A percentile compares a stretch with the other conserved stretches of the same genome.
These are phyloP conservation scores for Semicossyphus pulcher DNA, from an alignment of 2,113 vertebrate genomes.

Conservation along the genomic window DNA sequence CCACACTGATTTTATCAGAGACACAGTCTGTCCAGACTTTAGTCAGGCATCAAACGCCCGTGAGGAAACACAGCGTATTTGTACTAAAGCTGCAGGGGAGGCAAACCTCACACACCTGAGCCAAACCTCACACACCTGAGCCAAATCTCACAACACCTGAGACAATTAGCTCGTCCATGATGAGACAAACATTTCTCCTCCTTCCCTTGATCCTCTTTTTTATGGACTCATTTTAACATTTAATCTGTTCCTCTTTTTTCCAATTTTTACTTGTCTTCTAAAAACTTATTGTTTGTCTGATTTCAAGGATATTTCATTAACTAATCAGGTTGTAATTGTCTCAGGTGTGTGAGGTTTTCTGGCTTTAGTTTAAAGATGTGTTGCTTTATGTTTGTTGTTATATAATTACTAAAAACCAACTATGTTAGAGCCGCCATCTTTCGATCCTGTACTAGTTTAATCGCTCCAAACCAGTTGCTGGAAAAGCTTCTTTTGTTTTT, in stretches of 20 bases:
- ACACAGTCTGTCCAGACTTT: not conserved
- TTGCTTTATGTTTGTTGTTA: not conserved
- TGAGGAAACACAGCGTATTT: not conserved
- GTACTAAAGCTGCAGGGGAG: not conserved
- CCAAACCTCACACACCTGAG: not conserved
- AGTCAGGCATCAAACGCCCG: not conserved
- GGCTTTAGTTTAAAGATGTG: not conserved
- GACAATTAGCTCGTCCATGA: too few relatives aligned
- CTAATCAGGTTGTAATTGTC: too few relatives aligned
- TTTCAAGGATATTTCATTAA: not conserved
- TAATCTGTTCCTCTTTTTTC: not conserved
- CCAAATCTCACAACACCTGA: not conserved
- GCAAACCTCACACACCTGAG: slow-evolving; percentile 1
- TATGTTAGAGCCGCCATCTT: too few relatives aligned
- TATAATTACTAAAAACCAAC: not conserved
- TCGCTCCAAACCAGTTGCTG: too few relatives aligned
- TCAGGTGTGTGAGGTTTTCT: too few relatives aligned
- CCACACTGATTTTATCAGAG: not conserved
- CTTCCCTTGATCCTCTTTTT: not conserved
- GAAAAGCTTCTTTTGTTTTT: too few relatives aligned
- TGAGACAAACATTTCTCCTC: not conserved
- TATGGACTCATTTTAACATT: not conserved
- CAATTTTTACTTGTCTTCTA: not conserved
- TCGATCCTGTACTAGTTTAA: too few relatives aligned
- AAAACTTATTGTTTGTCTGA: not conserved